Evolutionary conservation across 1,140 invertebrate genomes (phyloP).

Genomic region (Polyergus mexicanus): DNA sequence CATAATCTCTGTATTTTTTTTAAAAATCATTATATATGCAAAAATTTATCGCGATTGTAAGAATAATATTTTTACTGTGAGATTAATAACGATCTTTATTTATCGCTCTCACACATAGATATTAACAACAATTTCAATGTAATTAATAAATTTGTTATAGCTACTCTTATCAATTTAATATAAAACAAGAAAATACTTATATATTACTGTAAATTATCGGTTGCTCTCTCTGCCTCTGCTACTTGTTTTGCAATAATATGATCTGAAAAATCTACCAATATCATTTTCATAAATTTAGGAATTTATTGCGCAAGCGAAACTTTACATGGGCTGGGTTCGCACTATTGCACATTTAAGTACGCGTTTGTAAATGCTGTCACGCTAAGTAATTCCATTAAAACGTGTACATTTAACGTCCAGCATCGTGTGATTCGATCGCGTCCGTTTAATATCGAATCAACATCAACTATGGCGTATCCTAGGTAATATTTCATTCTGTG

Average conservation of each 20-base stretch:
- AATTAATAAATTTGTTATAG: conserved; percentile 14
- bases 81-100: not conserved
- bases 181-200: not conserved
- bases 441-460: conserved; percentile 43
- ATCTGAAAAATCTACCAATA: conserved; percentile 1
- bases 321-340: not conserved
- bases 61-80: not conserved
- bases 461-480: not conserved
- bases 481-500: conserved; percentile 38
- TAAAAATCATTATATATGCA: not conserved
- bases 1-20: too few relatives aligned
- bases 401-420: conserved; percentile 24
- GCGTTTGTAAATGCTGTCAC: not conserved
- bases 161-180: not conserved
- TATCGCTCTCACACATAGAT: not conserved
- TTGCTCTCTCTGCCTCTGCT: not conserved
- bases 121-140: not conserved
- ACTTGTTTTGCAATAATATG: not conserved
- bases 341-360: conserved; percentile 5
- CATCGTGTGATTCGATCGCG: conserved; percentile 16
- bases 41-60: not conserved
- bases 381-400: conserved; percentile 52
- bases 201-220: conserved; percentile 23
- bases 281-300: conserved; percentile 48
- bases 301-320: conserved; percentile 30